Percentiles rank a stretch among this genome's conserved stretches.
These are phyloP conservation scores for Limanda limanda DNA, from an alignment of 2,113 vertebrate species.

Conservation along the genomic window DNA sequence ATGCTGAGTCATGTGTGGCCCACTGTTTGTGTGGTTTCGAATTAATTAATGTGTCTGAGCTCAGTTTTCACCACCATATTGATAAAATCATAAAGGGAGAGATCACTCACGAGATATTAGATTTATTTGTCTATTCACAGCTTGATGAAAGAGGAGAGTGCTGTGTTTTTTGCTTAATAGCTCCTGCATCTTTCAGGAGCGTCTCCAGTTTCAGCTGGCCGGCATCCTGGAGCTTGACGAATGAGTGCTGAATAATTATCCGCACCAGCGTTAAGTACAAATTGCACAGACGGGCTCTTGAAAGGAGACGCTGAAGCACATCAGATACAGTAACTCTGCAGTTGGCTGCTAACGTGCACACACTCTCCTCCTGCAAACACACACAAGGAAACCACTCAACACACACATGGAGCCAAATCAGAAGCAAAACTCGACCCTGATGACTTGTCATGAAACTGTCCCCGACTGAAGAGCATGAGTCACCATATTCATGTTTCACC, in stretches of 20 bases:
- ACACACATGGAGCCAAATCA: constrained; percentile 21
- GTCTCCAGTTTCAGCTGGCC: constrained; percentile 79
- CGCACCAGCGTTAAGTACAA: constrained; percentile 82
- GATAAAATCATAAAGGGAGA: constrained; percentile 7
- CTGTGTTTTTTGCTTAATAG: constrained; percentile 81
- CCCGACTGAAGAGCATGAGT: constrained; percentile 38
- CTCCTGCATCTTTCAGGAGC: constrained; percentile 81
- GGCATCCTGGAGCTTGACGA: constrained; percentile 69
- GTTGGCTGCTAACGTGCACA: constrained; percentile 11
- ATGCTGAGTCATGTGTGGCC: neutral
- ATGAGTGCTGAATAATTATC: constrained; percentile 78
- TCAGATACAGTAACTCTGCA: constrained; percentile 54
- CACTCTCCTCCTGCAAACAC: constrained; percentile 2
- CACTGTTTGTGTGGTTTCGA: neutral
- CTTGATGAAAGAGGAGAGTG: constrained; percentile 69
- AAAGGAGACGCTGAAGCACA: constrained; percentile 72
- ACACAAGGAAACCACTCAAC: neutral
- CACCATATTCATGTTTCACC: constrained; percentile 57
- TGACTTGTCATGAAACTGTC: constrained; percentile 25
- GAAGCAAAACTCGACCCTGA: constrained; percentile 45
- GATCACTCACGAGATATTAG: constrained; percentile 11
- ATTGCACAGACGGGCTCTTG: constrained; percentile 71
- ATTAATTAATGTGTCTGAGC: neutral
- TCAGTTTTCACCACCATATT: constrained; percentile 1
- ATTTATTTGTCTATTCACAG: constrained; percentile 69